phyloP scores from a whole-genome alignment of 2,113 vertebrate species.

The Pelusios castaneus region DNA sequence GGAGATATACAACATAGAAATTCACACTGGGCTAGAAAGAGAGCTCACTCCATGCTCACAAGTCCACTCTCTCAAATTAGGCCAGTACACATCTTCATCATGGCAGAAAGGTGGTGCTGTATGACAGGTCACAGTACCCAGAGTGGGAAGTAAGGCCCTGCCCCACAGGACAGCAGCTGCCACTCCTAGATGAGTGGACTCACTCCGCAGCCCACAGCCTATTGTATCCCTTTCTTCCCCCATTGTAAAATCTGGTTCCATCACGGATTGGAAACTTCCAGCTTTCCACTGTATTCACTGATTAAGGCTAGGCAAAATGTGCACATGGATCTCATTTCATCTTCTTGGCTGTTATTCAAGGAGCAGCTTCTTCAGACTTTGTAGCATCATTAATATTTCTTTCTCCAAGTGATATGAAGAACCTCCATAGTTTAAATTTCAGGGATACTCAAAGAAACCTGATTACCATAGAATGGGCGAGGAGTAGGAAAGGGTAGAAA shows the following conservation, averaged over 20 bases:
- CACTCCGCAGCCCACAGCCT: neutral
- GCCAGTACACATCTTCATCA: neutral
- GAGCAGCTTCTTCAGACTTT: neutral
- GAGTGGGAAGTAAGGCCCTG: neutral
- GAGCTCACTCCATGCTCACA: neutral
- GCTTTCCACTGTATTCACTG: neutral
- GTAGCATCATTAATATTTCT: neutral
- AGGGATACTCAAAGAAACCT: neutral
- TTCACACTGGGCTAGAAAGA: neutral
- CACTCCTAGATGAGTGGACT: neutral
- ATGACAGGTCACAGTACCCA: neutral
- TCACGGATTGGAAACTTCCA: neutral
- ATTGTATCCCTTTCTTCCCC: neutral
- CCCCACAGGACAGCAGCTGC: neutral
- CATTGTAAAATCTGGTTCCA: neutral
- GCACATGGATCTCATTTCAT: neutral
- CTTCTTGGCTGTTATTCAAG: neutral
- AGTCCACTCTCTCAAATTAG: neutral
- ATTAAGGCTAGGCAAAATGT: neutral
- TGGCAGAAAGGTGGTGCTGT: neutral
- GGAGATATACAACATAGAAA: neutral
- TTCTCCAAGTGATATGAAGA: neutral
- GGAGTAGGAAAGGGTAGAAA: neutral
- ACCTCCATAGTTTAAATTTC: neutral
- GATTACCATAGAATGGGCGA: neutral